Base-by-base conservation (phyloP, 2,797 vertebrate genomes). In the Muscicapa striata region DNA sequence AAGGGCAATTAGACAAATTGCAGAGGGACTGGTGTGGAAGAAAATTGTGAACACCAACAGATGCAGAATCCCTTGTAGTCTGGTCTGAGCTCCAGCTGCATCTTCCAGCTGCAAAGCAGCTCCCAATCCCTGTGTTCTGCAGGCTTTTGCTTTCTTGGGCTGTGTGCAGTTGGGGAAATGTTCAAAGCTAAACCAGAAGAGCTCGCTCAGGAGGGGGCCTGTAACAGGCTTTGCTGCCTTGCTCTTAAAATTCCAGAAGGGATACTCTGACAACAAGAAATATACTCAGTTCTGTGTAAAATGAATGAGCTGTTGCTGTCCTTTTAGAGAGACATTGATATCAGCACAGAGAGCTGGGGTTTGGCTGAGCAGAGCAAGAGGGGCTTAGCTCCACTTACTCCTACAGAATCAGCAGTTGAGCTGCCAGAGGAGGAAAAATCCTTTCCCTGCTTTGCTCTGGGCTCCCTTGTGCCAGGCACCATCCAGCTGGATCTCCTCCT, bases 241-340 rank as follows among this genome's bases (percentile, higher is more conserved):
- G 63, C 85, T 91, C 51, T 93, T 93, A 26, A 64, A 81, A 94
- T 72, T 90, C 76, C 80, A 29, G 77, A 58, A 84, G 92, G 90
- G 51, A 81, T 34, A 6, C 38, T 45, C 78, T 36, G 57, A 83
- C 69, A 88, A 81, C 49, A 81, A 61, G 85, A 81, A 95, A 88
- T 78, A 19, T 11, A 13, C 74, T 87, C 85, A 62, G 30, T 41
- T 86, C 41, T 69, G 86, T 96, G 90, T 91, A 86, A 94, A 95
- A 90, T 90, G 74, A 90, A 90, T 81, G 85, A 85, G 83, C 76
- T 88, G 64, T 30, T 89, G 66, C 63, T 29, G 1, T 84, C 41
- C 41, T 41, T 58, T 83, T 54, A 43, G 76, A 17, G 51, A 82
- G 63, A 63, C 49, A 11, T 6, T 38, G 87, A 43, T 87, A 70